Base-by-base conservation (phyloP, 2,888 invertebrate genomes). In the Drosophila merina region DNA sequence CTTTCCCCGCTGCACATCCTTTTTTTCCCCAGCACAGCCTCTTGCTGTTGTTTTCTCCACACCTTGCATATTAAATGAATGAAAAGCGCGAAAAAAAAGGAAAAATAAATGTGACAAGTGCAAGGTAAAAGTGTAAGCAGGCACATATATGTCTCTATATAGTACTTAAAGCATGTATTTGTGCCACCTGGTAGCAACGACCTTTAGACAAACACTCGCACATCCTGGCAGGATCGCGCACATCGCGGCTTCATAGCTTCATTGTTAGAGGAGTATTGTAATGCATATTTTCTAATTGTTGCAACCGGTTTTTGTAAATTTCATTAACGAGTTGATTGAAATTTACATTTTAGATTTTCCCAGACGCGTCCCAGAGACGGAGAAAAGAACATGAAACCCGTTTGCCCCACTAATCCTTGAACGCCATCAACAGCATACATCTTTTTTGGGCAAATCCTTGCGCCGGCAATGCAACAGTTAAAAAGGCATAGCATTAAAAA, bases 111-210 rank as follows among this genome's bases (percentile, higher is more conserved):
- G 84, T 71, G 77, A 75, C 75, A 86, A 83, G 80, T 79, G 84
- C 64, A 80, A 84, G 77, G 80, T 75, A 86, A 86, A 81, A 83
- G 86, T 75, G 80, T 81, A 82, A 69, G 73, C 64, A 76, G 42
- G 57, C 72, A 48, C 63, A 83, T 62, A 38, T 57, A 42, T 50
- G 45, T 10, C 47, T 40, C 42, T 48, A 51, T 10, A 60, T n/a
- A 20, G 20, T 20, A n/a, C 14, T 47, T 6, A n/a, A 26, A 8
- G 25, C n/a, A 6, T 42, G 44, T 25, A 8, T 40, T n/a, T 14
- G 30, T 25, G 8, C 42, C 50, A 63, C 64, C 63, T 52, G 63
- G 66, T 63, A 52, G 63, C 54, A 63, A 63, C 67, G 63, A 63
- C 63, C 63, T 63, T 47, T 66, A 9, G 67, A 14, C 45, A 31